These are phyloP conservation scores for Arion vulgaris DNA, from an alignment of 1,140 invertebrate genomes.

Conservation along the genomic window DNA sequence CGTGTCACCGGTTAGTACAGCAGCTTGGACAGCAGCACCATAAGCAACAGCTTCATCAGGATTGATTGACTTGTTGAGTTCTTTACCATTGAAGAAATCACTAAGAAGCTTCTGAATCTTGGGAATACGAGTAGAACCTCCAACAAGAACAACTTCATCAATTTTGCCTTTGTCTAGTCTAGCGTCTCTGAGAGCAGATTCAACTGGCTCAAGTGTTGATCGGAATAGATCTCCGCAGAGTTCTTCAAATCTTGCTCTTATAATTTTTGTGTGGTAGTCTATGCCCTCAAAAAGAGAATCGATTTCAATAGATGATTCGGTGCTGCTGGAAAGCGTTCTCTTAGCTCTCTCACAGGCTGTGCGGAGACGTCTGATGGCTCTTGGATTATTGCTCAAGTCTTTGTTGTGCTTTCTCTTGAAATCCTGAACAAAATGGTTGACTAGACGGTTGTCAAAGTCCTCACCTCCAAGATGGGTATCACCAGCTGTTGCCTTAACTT, in stretches of 20 bases:
- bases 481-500: slow-evolving; percentile 84
- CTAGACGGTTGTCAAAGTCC: slow-evolving; percentile 77
- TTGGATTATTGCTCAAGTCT: slow-evolving; percentile 90
- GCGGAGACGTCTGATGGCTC: slow-evolving; percentile 90
- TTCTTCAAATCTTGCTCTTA: slow-evolving; percentile 81
- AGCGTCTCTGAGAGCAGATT: slow-evolving; percentile 93
- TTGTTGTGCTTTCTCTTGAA: slow-evolving; percentile 98
- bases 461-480: slow-evolving; percentile 58
- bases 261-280: slow-evolving; percentile 96
- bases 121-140: slow-evolving; percentile 76
- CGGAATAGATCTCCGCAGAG: slow-evolving; percentile 91
- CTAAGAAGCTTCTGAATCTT: slow-evolving; percentile 96
- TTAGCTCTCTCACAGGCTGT: slow-evolving; percentile 97
- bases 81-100: slow-evolving; percentile 80
- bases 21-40: slow-evolving; percentile 78
- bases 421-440: slow-evolving; percentile 95
- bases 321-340: slow-evolving; percentile 92
- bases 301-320: slow-evolving; percentile 85
- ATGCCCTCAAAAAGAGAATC: slow-evolving; percentile 75
- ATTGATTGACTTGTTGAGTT: too few species aligned
- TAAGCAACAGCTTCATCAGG: slow-evolving; percentile 72
- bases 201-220: slow-evolving; percentile 93
- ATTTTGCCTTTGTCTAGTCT: slow-evolving; percentile 95
- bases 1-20: too few species aligned
- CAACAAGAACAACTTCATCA: slow-evolving; percentile 96